Percentiles rank a stretch among this genome's conserved stretches.
phyloP scores from a whole-genome alignment of 1,140 invertebrate genomes.

The Drosophila tristis region DNA sequence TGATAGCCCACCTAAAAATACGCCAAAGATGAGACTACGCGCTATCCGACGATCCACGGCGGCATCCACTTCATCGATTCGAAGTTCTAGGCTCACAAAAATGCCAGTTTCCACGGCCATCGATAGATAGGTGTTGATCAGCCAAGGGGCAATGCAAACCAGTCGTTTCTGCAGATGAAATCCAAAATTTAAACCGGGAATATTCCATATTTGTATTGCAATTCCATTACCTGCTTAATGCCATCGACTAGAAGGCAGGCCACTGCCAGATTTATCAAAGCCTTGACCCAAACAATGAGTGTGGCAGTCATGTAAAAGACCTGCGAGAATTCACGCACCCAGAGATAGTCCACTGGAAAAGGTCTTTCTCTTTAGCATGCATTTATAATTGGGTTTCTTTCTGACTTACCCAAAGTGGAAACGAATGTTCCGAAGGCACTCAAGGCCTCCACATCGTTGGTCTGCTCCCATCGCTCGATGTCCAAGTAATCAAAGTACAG shows the following conservation, averaged over 20 bases:
- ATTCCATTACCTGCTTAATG: conserved; percentile 72
- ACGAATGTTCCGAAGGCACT: conserved; percentile 68
- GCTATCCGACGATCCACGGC: conserved; percentile 75
- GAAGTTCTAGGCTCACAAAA: conserved; percentile 71
- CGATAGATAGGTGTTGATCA: conserved; percentile 71
- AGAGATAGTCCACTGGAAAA: conserved; percentile 70
- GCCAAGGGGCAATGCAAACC: conserved; percentile 79
- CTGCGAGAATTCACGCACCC: conserved; percentile 76
- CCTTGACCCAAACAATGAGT: conserved; percentile 75
- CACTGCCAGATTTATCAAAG: conserved; percentile 77
- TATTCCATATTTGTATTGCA: not conserved
- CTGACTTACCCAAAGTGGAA: conserved; percentile 58
- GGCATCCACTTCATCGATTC: conserved; percentile 79
- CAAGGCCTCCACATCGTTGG: conserved; percentile 60
- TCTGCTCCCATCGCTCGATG: conserved; percentile 64
- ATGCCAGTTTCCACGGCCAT: conserved; percentile 72
- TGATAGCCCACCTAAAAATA: conserved; percentile 63
- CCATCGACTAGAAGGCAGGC: conserved; percentile 76
- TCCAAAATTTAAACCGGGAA: not conserved
- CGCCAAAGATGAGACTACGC: conserved; percentile 73
- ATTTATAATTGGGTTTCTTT: not conserved
- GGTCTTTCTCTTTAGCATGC: too few relatives aligned
- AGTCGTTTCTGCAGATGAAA: conserved; percentile 62
- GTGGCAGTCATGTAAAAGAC: conserved; percentile 81
- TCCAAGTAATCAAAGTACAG: conserved; percentile 72